These are phyloP conservation scores for Iphiclides podalirius DNA, from an alignment of 2,888 invertebrate species.

Conservation along the genomic window DNA sequence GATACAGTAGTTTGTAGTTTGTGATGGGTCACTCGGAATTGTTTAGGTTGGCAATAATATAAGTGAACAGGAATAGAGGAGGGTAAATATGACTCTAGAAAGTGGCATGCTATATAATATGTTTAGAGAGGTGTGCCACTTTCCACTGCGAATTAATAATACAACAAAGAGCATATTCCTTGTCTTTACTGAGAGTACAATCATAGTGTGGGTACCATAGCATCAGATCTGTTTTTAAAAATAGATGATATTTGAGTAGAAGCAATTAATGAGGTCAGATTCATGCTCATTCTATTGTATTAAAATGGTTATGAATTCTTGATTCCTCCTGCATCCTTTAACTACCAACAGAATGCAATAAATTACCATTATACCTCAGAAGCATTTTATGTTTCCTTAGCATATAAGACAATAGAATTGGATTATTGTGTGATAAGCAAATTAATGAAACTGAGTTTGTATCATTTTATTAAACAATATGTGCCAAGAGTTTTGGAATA, in stretches of 20 bases:
- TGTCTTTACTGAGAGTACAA: conserved; percentile 34
- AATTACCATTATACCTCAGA: conserved; percentile 69
- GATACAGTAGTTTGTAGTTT: conserved; percentile 44
- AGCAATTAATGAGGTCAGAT: conserved; percentile 38
- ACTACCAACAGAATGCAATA: conserved; percentile 52
- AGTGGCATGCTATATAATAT: conserved; percentile 74
- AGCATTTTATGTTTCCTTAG: conserved; percentile 63
- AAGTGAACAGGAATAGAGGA: conserved; percentile 48
- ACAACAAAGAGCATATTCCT: conserved; percentile 66
- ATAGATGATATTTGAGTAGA: conserved; percentile 49
- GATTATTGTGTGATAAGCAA: conserved; percentile 49
- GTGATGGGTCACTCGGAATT: conserved; percentile 38
- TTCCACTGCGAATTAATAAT: conserved; percentile 60
- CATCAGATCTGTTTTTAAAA: conserved; percentile 70
- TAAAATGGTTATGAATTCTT: conserved; percentile 43
- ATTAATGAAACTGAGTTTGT: conserved; percentile 39
- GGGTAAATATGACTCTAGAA: conserved; percentile 60
- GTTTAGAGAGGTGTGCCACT: conserved; percentile 73
- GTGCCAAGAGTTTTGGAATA: conserved; percentile 49
- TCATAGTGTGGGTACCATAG: conserved; percentile 53
- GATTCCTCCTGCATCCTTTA: conserved; percentile 37
- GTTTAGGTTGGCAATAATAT: conserved; percentile 36
- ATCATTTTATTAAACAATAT: conserved; percentile 47
- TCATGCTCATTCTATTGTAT: conserved; percentile 43
- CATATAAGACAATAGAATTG: conserved; percentile 52